Percentiles rank a stretch among this genome's conserved stretches.
phyloP scores from a whole-genome alignment of 2,113 vertebrate genomes.

The Bungarus multicinctus region DNA sequence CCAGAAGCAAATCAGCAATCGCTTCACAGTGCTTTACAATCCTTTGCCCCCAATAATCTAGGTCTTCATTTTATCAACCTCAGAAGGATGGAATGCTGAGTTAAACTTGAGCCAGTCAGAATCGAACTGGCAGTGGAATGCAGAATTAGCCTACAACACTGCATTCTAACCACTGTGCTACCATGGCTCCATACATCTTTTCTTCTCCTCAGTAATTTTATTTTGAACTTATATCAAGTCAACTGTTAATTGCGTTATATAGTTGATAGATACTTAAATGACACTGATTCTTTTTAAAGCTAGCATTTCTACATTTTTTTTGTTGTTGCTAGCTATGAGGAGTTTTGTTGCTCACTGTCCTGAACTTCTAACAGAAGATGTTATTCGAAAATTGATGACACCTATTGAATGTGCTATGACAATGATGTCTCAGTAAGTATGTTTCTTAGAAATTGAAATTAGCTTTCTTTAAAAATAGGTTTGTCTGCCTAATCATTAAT shows the following conservation, averaged over 20 bases:
- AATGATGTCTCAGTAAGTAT: conserved; percentile 99
- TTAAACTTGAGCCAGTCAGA: neutral
- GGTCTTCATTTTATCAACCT: neutral
- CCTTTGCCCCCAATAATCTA: neutral
- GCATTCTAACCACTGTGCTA: neutral
- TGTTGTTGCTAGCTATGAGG: conserved; percentile 84
- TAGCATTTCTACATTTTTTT: conserved; percentile 20
- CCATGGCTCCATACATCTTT: neutral
- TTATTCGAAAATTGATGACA: conserved; percentile 95
- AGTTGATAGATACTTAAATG: neutral
- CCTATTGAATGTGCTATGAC: conserved; percentile 99
- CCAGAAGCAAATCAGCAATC: too few species aligned
- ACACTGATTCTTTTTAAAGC: neutral
- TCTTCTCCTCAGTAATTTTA: neutral
- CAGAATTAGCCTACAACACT: neutral
- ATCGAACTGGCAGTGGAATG: neutral
- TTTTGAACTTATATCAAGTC: neutral
- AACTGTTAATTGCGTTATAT: neutral
- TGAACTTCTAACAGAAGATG: conserved; percentile 95
- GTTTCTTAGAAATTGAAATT: neutral
- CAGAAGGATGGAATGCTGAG: neutral
- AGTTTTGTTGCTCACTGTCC: conserved; percentile 99
- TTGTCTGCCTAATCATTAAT: neutral
- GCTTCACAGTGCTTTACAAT: neutral
- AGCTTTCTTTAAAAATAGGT: neutral